These are phyloP conservation scores for Electrona antarctica DNA, from an alignment of 2,113 vertebrate species.

Conservation along the genomic window DNA sequence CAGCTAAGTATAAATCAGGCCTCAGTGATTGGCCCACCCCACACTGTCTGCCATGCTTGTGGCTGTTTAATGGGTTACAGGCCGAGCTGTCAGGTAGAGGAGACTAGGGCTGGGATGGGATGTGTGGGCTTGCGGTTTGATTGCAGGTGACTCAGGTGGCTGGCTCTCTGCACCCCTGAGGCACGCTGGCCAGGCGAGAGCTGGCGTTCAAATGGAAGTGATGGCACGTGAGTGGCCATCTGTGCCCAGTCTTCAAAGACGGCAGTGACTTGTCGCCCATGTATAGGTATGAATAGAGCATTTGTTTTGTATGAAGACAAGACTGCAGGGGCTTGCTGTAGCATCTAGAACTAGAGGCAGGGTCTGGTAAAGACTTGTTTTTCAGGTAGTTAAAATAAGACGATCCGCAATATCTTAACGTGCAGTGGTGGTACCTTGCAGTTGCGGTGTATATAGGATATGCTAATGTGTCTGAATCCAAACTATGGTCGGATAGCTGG, in stretches of 20 bases:
- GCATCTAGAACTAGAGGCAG: conserved; percentile 25
- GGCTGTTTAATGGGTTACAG: conserved; percentile 16
- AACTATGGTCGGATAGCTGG: conserved; percentile 22
- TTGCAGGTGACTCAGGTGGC: conserved; percentile 56
- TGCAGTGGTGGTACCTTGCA: conserved; percentile 30
- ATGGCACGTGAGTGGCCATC: conserved; percentile 48
- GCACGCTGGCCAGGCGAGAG: conserved; percentile 63
- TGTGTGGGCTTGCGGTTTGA: conserved; percentile 10
- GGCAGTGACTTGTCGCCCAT: conserved; percentile 16
- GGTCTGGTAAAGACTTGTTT: conserved; percentile 10
- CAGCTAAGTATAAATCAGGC: conserved; percentile 5
- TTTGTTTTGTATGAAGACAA: conserved; percentile 19
- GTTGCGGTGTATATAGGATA: conserved; percentile 12
- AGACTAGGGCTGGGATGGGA: conserved; percentile 5
- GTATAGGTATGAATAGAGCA: conserved; percentile 21
- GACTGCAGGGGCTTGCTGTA: conserved; percentile 22
- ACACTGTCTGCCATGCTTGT: conserved; percentile 4
- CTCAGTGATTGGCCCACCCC: conserved; percentile 26
- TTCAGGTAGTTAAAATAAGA: conserved; percentile 11
- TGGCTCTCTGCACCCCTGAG: conserved; percentile 35
- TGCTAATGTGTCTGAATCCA: conserved; percentile 18
- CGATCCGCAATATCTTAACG: conserved; percentile 8
- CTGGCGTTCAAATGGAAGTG: conserved; percentile 50
- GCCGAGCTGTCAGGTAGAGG: conserved; percentile 26
- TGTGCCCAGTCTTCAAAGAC: conserved; percentile 42